A percentile compares a stretch with the other conserved stretches of the same genome.
Conservation (phyloP, 1,140 invertebrate genomes). For the Amyelois transitella region DNA sequence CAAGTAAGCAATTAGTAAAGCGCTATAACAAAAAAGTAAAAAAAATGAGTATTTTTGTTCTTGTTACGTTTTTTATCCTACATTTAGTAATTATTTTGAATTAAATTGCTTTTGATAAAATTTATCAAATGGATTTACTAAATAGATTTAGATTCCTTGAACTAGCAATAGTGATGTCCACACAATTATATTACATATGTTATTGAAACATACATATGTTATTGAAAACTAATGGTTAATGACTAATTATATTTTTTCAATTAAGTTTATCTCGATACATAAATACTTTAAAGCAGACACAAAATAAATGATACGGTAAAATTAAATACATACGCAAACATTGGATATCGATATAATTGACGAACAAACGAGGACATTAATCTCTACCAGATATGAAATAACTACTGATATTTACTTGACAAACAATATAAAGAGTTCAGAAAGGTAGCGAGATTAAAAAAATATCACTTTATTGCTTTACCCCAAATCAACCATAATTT, state of each 20-base stretch:
- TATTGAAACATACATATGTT: not conserved
- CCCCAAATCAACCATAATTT: not conserved
- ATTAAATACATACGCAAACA: constrained; percentile 18
- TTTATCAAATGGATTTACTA: too few species aligned
- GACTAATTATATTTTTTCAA: not conserved
- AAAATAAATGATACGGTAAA: constrained; percentile 4
- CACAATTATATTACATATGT: not conserved
- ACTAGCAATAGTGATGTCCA: too few species aligned
- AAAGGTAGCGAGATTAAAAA: constrained; percentile 18
- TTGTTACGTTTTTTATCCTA: too few species aligned
- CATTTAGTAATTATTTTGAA: too few species aligned
- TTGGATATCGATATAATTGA: constrained; percentile 20
- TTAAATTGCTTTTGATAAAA: too few species aligned
- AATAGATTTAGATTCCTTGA: not conserved
- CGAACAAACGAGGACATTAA: constrained; percentile 20
- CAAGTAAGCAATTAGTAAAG: too few species aligned
- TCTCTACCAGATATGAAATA: constrained; percentile 20
- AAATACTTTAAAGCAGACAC: not conserved
- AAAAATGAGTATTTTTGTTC: too few species aligned
- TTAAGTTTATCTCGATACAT: not conserved
- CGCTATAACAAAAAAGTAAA: too few species aligned
- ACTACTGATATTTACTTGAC: too few species aligned
- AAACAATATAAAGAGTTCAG: too few species aligned
- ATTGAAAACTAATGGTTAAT: not conserved
- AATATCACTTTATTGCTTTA: constrained; percentile 17